Base-by-base conservation (phyloP, 2,888 invertebrate genomes). In the Brassicogethes aeneus region DNA sequence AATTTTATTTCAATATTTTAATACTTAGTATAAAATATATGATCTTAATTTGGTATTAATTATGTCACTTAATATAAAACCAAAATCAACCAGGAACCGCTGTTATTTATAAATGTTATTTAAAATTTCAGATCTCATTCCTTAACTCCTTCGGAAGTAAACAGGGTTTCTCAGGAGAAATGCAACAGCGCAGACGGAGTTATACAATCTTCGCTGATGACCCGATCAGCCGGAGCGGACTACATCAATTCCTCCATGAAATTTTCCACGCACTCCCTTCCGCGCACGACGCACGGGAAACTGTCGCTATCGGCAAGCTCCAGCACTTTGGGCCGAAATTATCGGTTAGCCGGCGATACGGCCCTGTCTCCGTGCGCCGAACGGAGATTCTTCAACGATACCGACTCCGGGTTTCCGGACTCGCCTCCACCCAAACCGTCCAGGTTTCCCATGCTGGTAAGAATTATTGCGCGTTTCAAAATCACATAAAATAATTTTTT, bases 161-260 rank as follows among this genome's bases (percentile, higher is more conserved):
- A 75, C 47, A 58, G 64, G 39, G 64, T 66, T 45, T 56, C 61
- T 3, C 62, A 65, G 23, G 80, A 80, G 15, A 79, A 79, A 59
- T 80, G 80, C 52, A 80, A 78, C 32, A 83, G 82, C 59, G 82
- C 79, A 2, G 83, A 82, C 60, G 82, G 82, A 2, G 75, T 82
- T 1, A 80, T 81, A 40, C 79, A 77, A 55, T 60, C 65, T 2
- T 65, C 70, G 17, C 50, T 69, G 45, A 70, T 70, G 68, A 66
- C 67, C 2, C 60, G 69, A 40, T 69, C 70, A 2, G 64, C 65
- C 1, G 69, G 68, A 1, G 59, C 64, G 8, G 67, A 68, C 37
- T 45, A 55, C 7, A 51, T 60, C n/a, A 51, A 52, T 3, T 46
- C 62, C 16, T 47, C 62, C 16, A 50, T 60, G 10, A 76, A 74